Base-by-base conservation (phyloP, 2,888 invertebrate species). In the Cheilosia pagana region DNA sequence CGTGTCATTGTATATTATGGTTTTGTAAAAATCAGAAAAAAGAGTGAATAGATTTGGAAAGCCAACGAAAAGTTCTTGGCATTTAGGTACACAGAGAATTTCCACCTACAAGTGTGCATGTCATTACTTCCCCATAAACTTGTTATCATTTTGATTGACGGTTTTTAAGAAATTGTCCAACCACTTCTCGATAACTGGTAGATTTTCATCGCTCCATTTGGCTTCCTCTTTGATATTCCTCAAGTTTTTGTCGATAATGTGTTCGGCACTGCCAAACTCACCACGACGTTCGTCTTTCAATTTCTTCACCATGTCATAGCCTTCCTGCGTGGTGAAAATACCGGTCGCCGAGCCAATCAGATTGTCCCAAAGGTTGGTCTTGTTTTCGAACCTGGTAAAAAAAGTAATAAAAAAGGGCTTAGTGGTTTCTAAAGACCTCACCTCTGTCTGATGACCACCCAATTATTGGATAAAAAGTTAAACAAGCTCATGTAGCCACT, bases 101-200 rank as follows among this genome's bases (percentile, higher is more conserved):
- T 14, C 45, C 28, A n/a, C 67, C 19, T 12, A 63, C 19, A 31
- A 67, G 16, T 6, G n/a, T 8, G 3, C 23, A 10, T n/a, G 31
- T 2, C 35, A 12, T 39, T 65, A 81, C 45, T 83, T 70, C 41
- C 89, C 89, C 86, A 90, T 89, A 87, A 90, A 90, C 87, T 89
- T 90, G 57, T 88, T 88, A 68, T 90, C 89, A 57, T 88, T 88
- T 55, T 88, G 87, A 74, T 88, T 88, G 3, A 88, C 86, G 16
- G 87, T 89, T 71, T 82, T 88, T n/a, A 94, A 89, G 90, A 94
- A 94, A 12, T 92, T 88, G 78, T 95, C 94, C 2, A 96, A 91
- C 96, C 96, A 96, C 10, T 93, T 92, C 81, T 95, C 95, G 48
- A 96, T 95, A 0, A 95, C 94, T 0, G 96, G 96, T 4, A 96